phyloP scores from a whole-genome alignment of 30 jellyfish, hydroid and myxozoan species.

The Clytia hemisphaerica region DNA sequence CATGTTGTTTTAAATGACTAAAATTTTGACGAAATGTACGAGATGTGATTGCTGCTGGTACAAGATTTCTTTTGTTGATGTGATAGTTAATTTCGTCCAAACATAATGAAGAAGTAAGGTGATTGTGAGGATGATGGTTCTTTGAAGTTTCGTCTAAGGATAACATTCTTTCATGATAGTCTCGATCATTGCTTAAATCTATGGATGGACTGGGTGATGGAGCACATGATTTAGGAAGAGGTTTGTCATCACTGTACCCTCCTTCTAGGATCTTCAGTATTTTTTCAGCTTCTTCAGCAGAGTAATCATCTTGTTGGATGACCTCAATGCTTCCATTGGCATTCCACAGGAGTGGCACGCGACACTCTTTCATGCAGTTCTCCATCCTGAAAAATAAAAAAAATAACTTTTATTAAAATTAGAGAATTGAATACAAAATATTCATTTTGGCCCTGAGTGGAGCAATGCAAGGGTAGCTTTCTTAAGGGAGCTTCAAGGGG shows the following conservation, averaged over 20 bases:
- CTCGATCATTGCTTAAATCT: slow-evolving; percentile 15
- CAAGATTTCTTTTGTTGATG: background rate
- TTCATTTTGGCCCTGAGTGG: no score
- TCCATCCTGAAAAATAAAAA: no score
- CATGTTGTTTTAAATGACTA: background rate
- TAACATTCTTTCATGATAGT: slow-evolving; percentile 1
- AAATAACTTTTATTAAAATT: no score
- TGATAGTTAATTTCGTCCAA: background rate
- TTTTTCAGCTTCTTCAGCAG: slow-evolving; percentile 8
- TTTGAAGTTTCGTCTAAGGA: background rate
- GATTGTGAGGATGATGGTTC: no score
- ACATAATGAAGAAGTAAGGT: no score
- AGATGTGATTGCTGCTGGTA: no score
- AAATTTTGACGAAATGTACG: no score
- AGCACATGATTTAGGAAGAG: no score
- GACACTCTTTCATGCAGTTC: no score
- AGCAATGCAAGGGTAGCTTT: no score
- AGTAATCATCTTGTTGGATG: slow-evolving; percentile 8
- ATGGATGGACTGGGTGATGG: slow-evolving; percentile 16
- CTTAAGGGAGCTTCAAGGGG: no score
- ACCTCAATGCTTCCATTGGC: slow-evolving; percentile 16
- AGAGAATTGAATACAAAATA: no score
- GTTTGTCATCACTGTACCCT: background rate
- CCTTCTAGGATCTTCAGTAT: background rate
- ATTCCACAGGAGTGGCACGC: slow-evolving; percentile 15